Base-by-base conservation (phyloP, 1,140 invertebrate species). In the Metopolophium dirhodum region DNA sequence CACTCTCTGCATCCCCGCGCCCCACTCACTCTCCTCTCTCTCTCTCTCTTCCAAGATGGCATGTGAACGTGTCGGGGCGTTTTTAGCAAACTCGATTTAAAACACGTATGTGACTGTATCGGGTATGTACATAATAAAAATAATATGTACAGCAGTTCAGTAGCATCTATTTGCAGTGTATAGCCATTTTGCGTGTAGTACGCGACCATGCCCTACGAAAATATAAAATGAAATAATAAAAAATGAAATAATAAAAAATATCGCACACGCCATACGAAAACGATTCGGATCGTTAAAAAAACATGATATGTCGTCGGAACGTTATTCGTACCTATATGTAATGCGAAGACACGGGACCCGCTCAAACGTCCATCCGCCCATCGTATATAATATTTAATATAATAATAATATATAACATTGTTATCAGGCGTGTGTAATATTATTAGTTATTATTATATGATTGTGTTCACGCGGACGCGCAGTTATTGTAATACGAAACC, bases 1-100 rank as follows among this genome's bases (percentile, higher is more conserved):
- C 41, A 23, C 26, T 35, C 26, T 82, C 0, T 90, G 2, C 35
- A 7, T 89, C 47, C 54, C 30, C 2, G 30, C 14, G 7, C 3
- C 90, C 18, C 37, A 22, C 18, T 11, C 2, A 51, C 23, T 26
- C n/a, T 20, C 47, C n/a, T 30, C 8, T 57, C 30, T 47, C 23
- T 82, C 6, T 47, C 26, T 45, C 6, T 45, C 26, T 57, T 22
- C 22, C 14, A 18, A 26, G 37, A 45, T 9, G 35, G n/a, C 89
- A 57, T 41, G 18, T 14, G 7, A 7, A 49, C 41, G 54, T 90
- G 35, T 68, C 57, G 4, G 30, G 14, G 41, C 14, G 41, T n/a
- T 49, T 91, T 91, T 83, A 35, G 14, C n/a, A 35, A 91, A 91
- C 90, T 91, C 90, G 45, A 91, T 83, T 91, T 83, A 68, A 49